A percentile compares a stretch with the other conserved stretches of the same genome.
phyloP scores from a whole-genome alignment of 2,113 vertebrate species.

The Heteronetta atricapilla region DNA sequence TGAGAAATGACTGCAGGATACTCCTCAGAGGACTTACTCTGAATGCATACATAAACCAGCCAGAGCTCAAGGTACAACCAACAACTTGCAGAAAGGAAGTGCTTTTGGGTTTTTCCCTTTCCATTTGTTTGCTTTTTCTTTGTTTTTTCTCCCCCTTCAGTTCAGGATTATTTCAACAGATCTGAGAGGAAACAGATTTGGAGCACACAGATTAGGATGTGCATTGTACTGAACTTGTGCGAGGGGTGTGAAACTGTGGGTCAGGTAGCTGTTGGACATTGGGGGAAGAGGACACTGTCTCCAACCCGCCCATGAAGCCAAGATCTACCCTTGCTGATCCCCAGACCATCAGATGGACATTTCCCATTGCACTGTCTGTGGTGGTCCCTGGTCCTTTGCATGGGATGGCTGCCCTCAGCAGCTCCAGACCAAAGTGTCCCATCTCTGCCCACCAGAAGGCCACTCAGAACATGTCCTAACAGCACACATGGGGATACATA shows the following conservation, averaged over 20 bases:
- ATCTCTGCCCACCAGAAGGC: background rate
- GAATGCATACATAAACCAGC: slow-evolving; percentile 65
- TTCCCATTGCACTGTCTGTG: background rate
- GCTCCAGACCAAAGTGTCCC: background rate
- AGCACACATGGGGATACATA: fast-evolving
- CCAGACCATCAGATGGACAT: background rate
- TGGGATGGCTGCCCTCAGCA: background rate
- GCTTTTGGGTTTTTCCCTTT: slow-evolving; percentile 11
- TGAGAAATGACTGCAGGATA: slow-evolving; percentile 75
- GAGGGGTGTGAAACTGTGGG: background rate
- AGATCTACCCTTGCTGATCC: background rate
- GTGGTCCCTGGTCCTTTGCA: background rate
- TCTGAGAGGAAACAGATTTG: background rate
- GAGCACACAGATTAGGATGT: background rate
- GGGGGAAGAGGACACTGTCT: background rate
- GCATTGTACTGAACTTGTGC: fast-evolving
- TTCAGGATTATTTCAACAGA: background rate
- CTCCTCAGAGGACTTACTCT: slow-evolving; percentile 72
- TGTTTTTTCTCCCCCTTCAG: background rate
- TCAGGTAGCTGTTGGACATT: fast-evolving
- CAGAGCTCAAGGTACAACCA: slow-evolving; percentile 53
- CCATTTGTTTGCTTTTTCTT: background rate
- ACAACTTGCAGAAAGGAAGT: background rate
- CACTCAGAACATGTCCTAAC: background rate
- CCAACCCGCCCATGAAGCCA: background rate